Base-by-base conservation (phyloP, 2,797 vertebrate genomes). In the Scyliorhinus canicula region DNA sequence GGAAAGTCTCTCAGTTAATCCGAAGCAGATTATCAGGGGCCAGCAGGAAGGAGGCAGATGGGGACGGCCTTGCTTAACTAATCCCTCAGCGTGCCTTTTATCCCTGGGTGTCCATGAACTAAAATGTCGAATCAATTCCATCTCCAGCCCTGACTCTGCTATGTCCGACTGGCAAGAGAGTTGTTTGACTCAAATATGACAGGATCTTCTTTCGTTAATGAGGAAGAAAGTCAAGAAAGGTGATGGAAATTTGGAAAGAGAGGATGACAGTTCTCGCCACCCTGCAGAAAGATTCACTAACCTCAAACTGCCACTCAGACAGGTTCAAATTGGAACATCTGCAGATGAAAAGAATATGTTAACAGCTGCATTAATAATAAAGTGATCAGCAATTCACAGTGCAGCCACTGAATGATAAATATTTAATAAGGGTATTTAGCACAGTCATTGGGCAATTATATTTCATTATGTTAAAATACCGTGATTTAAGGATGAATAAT, bases 381-480 rank as follows among this genome's bases (percentile, higher is more conserved):
- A 93, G 65, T 7, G 26, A 28, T 69, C 91, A 31, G 47, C 91
- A 69, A 26, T 69, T 67, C 91, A 93, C 63, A 93, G 63, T 16
- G 40, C n/a, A 67, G 63, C 44, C 24, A 26, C 63, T 69, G 65
- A 71, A 50, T 71, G 91, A 44, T 93, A 28, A 31, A 93, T 69
- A 67, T 71, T 71, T 93, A 93, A 93, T 93, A 93, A 93, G 47
- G 26, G 91, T 93, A 69, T 93, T 93, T 93, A 93, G 40, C 63
- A 71, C 44, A 67, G 91, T 50, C 44, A 50, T 40, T 50, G 63
- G 44, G 91, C 91, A 93, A 67, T 93, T 93, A 50, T 67, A 69
- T 69, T 93, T 31, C 40, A 93, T 93, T 93, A 93, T 50, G 24
- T 93, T 69, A 44, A 93, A 93, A 93, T 67, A 67, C 44, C 44